Conservation (phyloP, 2,797 vertebrate species). For the Enteromius treurensis region DNA sequence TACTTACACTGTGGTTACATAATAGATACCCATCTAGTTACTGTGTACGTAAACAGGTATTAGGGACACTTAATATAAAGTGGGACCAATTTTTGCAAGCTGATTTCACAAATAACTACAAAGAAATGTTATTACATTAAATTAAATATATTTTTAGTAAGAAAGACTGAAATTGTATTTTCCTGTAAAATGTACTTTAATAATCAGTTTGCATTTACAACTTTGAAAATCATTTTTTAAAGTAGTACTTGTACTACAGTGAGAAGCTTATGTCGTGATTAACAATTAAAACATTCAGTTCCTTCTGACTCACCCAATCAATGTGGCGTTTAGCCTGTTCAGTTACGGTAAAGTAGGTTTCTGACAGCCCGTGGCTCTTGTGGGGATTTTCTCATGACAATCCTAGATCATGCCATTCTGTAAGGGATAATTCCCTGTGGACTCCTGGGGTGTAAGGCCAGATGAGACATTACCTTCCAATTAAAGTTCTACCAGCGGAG, state of each 20-base stretch:
- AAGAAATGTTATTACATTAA: background rate
- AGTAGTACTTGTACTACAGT: background rate
- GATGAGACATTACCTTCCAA: constrained; percentile 45
- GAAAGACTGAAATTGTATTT: background rate
- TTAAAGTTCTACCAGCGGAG: constrained; percentile 36
- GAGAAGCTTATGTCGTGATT: background rate
- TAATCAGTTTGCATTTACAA: background rate
- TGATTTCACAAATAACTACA: background rate
- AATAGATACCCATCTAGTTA: no score
- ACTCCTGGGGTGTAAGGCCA: constrained; percentile 33
- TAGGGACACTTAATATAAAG: no score
- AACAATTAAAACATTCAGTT: constrained; percentile 24
- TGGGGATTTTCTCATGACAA: constrained; percentile 40
- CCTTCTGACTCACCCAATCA: constrained; percentile 5
- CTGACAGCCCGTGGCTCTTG: constrained; percentile 36
- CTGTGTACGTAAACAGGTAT: no score
- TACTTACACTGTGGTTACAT: no score
- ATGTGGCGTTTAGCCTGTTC: constrained; percentile 11
- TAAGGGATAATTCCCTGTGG: constrained; percentile 42
- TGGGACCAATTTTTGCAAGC: no score
- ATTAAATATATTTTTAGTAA: background rate
- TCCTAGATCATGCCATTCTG: constrained; percentile 33
- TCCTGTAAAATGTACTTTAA: background rate
- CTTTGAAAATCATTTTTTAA: background rate
- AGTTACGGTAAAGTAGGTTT: constrained; percentile 29